phyloP scores from a whole-genome alignment of 2,113 vertebrate species.

The Myotis brandtii region DNA sequence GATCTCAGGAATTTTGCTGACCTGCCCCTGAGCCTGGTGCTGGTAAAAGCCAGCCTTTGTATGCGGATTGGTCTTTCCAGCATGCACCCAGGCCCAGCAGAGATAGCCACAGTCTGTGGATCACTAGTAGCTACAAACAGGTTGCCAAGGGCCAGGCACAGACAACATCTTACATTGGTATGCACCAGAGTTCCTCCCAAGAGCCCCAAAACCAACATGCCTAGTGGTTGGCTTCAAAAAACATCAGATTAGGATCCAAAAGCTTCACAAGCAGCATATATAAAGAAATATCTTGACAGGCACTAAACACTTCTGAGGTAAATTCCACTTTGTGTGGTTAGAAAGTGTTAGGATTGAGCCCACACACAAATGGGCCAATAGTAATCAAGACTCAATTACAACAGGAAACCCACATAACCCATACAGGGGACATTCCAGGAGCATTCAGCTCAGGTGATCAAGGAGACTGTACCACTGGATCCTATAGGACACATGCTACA shows the following conservation, averaged over 20 bases:
- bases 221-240: neutral
- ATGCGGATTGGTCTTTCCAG: neutral
- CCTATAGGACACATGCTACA: neutral
- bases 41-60: neutral
- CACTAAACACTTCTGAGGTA: neutral
- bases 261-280: neutral
- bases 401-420: neutral
- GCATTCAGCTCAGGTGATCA: neutral
- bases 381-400: neutral
- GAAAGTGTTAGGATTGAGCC: too few species aligned
- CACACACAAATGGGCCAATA: too few species aligned
- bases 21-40: neutral
- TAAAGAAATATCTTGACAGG: neutral
- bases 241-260: neutral
- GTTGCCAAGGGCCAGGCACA: neutral
- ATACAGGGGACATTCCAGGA: neutral
- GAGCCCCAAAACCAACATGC: neutral
- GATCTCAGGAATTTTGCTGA: neutral
- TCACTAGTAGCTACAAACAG: neutral
- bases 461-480: neutral
- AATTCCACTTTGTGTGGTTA: neutral
- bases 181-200: neutral
- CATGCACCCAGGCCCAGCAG: neutral
- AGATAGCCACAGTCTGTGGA: neutral
- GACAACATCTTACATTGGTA: neutral